A percentile compares a stretch with the other conserved stretches of the same genome.
These are phyloP conservation scores for Montifringilla adamsi DNA, from an alignment of 2,113 vertebrate genomes.

Conservation along the genomic window DNA sequence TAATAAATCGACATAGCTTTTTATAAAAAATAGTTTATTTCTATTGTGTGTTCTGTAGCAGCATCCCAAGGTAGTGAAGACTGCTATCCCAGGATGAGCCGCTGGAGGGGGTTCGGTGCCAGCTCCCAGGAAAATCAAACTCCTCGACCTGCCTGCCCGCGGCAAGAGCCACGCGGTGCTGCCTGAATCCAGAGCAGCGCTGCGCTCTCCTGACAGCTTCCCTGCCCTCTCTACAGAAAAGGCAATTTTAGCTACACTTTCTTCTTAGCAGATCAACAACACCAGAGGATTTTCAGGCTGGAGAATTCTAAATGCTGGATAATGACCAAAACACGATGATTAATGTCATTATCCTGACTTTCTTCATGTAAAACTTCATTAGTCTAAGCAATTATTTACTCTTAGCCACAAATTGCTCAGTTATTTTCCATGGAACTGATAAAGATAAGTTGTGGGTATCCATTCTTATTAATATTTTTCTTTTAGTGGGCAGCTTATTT, in stretches of 20 bases:
- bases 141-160: accelerated
- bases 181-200: background rate
- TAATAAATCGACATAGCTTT: background rate
- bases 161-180: background rate
- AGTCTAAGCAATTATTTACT: background rate
- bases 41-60: too few relatives aligned
- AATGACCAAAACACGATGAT: background rate
- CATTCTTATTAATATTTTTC: background rate
- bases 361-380: background rate
- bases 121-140: background rate
- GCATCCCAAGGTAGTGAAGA: accelerated
- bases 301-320: background rate
- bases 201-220: background rate
- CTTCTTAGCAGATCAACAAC: background rate
- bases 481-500: background rate
- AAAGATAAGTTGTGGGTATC: background rate
- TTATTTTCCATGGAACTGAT: background rate
- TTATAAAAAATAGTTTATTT: background rate
- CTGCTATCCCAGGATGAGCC: background rate
- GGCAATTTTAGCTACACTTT: background rate
- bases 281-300: background rate
- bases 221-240: background rate
- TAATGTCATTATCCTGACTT: background rate
- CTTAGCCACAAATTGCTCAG: background rate
- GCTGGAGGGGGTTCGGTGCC: slow-evolving; percentile 10